Conservation (phyloP, 2,113 vertebrate species). For the Engystomops pustulosus region DNA sequence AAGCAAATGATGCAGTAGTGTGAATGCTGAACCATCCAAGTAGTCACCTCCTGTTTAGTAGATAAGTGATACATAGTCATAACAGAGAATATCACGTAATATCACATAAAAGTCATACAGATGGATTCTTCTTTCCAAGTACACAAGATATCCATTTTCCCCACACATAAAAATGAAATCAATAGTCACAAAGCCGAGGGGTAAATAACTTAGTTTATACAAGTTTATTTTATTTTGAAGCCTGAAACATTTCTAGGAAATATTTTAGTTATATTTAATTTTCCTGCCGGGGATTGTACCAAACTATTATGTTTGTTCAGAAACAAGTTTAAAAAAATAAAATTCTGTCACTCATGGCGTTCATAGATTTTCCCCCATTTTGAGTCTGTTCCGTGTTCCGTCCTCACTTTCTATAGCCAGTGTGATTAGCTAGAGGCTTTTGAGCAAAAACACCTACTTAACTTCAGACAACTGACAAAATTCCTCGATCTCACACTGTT, state of each 20-base stretch:
- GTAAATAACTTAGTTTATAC: neutral
- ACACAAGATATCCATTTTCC: neutral
- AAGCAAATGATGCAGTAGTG: no score
- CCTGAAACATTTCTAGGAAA: neutral
- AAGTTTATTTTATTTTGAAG: neutral
- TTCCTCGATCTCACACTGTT: constrained; percentile 26
- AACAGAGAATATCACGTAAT: no score
- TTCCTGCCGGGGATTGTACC: neutral
- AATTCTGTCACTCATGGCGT: neutral
- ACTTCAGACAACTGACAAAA: constrained; percentile 9
- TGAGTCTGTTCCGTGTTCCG: neutral
- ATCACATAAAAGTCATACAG: no score
- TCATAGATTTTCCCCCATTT: neutral
- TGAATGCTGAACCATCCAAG: no score
- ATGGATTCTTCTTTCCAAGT: neutral
- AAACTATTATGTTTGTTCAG: neutral
- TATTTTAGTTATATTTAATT: neutral
- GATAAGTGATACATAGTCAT: no score
- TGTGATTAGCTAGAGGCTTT: neutral
- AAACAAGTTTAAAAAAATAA: neutral
- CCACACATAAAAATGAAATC: neutral
- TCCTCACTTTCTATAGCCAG: neutral
- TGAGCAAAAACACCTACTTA: constrained; percentile 33
- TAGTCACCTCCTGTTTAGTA: no score
- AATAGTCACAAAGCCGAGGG: neutral